Conservation (phyloP, 1,140 invertebrate species). For the Theocolax elegans region DNA sequence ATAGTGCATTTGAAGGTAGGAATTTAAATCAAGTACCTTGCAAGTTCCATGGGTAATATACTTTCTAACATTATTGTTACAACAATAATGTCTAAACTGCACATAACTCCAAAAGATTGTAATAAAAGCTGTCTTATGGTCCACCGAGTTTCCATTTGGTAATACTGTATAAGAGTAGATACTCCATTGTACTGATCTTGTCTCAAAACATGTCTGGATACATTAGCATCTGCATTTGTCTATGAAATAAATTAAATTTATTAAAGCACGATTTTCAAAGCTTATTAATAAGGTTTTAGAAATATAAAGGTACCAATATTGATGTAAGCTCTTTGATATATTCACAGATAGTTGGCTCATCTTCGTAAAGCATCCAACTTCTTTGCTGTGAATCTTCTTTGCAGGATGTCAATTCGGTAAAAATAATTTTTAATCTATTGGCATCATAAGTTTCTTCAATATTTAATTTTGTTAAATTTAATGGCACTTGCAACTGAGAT, state of each 20-base stretch:
- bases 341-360: slow-evolving; percentile 85
- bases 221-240: slow-evolving; percentile 86
- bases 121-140: slow-evolving; percentile 83
- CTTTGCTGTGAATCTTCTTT: slow-evolving; percentile 94
- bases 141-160: slow-evolving; percentile 92
- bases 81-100: slow-evolving; percentile 82
- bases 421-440: slow-evolving; percentile 80
- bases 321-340: slow-evolving; percentile 86
- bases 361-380: slow-evolving; percentile 93
- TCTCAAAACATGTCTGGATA: slow-evolving; percentile 81
- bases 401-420: slow-evolving; percentile 83
- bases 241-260: slow-evolving; percentile 59
- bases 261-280: slow-evolving; percentile 19
- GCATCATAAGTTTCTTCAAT: slow-evolving; percentile 81
- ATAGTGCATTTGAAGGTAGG: too few species aligned
- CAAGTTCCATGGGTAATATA: slow-evolving; percentile 87
- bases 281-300: too few species aligned
- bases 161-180: slow-evolving; percentile 84
- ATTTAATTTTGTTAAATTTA: slow-evolving; percentile 72
- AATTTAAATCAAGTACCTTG: slow-evolving; percentile 66
- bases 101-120: slow-evolving; percentile 87
- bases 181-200: slow-evolving; percentile 81
- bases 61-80: slow-evolving; percentile 86
- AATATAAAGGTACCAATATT: slow-evolving; percentile 85
- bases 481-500: slow-evolving; percentile 68